Evolutionary conservation across 2,797 vertebrate genomes (phyloP).

Genomic region (Columba guinea): DNA sequence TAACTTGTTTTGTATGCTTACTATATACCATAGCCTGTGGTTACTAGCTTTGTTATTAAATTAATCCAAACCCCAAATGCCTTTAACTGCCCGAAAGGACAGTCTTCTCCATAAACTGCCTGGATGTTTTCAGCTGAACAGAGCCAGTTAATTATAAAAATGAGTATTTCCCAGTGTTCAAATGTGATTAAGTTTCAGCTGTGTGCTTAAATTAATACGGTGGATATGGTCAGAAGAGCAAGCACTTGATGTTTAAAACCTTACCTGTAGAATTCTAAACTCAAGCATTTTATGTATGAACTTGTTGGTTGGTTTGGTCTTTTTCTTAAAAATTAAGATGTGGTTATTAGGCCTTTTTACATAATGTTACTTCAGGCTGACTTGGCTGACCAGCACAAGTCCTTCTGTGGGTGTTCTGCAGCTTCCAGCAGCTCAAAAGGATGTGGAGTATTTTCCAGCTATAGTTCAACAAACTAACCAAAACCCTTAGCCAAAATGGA

Average conservation of each 20-base stretch:
- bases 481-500: not conserved
- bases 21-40: not conserved
- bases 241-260: not conserved
- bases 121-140: not conserved
- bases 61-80: not conserved
- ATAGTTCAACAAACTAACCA: not conserved
- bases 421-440: not conserved
- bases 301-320: not conserved
- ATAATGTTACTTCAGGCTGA: not conserved
- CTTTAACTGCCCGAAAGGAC: not conserved
- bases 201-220: not conserved
- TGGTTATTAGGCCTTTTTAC: not conserved
- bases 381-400: not conserved
- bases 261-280: not conserved
- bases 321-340: not conserved
- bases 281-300: not conserved
- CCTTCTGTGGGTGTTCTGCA: not conserved
- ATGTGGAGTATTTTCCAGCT: not conserved
- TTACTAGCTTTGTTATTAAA: conserved; percentile 2
- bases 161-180: not conserved
- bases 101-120: not conserved
- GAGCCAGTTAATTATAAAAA: not conserved
- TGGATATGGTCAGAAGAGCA: not conserved
- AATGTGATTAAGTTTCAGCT: not conserved
- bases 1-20: not conserved